phyloP scores from a whole-genome alignment of 2,888 invertebrate genomes.

The Carabus problematicus region DNA sequence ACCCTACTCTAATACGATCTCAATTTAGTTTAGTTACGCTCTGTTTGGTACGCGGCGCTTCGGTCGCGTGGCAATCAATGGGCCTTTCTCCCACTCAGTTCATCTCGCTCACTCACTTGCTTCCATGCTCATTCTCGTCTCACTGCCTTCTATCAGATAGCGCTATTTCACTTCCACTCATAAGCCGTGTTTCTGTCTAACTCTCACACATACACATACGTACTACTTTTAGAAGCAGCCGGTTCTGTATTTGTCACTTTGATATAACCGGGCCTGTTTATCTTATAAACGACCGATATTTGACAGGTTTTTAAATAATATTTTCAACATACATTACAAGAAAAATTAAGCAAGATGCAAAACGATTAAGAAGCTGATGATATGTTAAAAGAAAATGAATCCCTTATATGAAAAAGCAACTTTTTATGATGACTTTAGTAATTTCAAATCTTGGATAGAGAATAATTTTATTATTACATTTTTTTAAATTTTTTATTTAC shows the following conservation, averaged over 20 bases:
- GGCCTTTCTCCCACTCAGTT: slow-evolving; percentile 3
- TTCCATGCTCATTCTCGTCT: slow-evolving; percentile 2
- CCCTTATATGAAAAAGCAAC: too few species aligned
- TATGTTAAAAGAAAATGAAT: too few species aligned
- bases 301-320: too few species aligned
- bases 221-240: slow-evolving; percentile 27
- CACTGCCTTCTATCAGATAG: slow-evolving; percentile 3
- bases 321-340: too few species aligned
- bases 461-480: too few species aligned
- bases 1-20: slow-evolving; percentile 62
- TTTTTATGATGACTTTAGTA: too few species aligned
- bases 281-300: slow-evolving; percentile 4
- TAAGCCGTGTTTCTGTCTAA: neutral
- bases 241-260: slow-evolving; percentile 45
- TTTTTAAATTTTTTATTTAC: neutral
- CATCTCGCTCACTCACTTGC: slow-evolving; percentile 7
- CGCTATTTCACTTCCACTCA: slow-evolving; percentile 4
- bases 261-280: neutral
- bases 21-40: slow-evolving; percentile 64
- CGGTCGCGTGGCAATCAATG: slow-evolving; percentile 61
- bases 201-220: slow-evolving; percentile 12
- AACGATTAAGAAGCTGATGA: too few species aligned
- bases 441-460: too few species aligned
- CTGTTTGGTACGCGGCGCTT: slow-evolving; percentile 56
- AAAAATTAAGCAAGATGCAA: too few species aligned